phyloP scores from a whole-genome alignment of 1,140 invertebrate genomes.

The Chironomus tepperi region DNA sequence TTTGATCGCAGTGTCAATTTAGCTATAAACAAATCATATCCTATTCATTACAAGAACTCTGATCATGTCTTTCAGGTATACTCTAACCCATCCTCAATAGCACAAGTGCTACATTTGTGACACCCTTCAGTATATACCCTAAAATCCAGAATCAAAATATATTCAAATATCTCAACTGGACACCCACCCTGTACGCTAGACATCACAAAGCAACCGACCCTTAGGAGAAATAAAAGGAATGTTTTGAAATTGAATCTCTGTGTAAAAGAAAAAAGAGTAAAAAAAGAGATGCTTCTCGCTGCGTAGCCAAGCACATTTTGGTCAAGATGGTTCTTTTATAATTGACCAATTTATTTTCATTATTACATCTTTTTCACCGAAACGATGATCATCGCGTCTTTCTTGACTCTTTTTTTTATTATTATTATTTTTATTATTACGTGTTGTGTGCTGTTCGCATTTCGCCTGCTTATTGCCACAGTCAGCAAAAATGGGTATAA shows the following conservation, averaged over 20 bases:
- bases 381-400: slow-evolving; percentile 20
- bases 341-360: slow-evolving; percentile 24
- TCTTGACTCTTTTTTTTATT: neutral
- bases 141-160: too few relatives aligned
- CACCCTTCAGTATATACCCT: too few relatives aligned
- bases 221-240: too few relatives aligned
- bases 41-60: too few relatives aligned
- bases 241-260: slow-evolving; percentile 2
- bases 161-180: too few relatives aligned
- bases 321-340: slow-evolving; percentile 20
- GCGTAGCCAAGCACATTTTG: slow-evolving; percentile 2
- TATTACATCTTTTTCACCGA: slow-evolving; percentile 23
- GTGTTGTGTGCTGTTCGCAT: slow-evolving; percentile 5
- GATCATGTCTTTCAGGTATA: too few relatives aligned
- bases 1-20: too few relatives aligned
- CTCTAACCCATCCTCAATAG: too few relatives aligned
- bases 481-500: neutral
- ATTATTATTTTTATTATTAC: slow-evolving; percentile 12
- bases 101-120: too few relatives aligned
- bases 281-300: slow-evolving; percentile 12
- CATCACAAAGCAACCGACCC: too few relatives aligned
- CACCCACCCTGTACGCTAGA: too few relatives aligned
- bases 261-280: neutral
- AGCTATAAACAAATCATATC: too few relatives aligned
- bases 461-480: slow-evolving; percentile 11